Conservation (phyloP, 1,140 invertebrate genomes). For the Anoplophora glabripennis region DNA sequence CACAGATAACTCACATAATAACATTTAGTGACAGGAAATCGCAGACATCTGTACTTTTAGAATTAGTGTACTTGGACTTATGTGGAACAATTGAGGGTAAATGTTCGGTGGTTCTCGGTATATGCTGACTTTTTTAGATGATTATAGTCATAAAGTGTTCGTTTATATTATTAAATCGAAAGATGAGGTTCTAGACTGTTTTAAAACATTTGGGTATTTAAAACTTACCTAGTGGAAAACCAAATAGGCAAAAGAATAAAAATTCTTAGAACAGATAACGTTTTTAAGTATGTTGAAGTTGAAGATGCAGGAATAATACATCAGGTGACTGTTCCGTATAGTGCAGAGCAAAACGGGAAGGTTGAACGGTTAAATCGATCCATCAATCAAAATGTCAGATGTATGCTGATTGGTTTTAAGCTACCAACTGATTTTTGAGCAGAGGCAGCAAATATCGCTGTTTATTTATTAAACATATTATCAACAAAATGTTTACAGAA, state of each 20-base stretch:
- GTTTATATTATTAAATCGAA: constrained; percentile 48
- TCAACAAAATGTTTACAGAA: background rate
- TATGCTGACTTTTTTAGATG: constrained; percentile 46
- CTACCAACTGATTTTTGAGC: constrained; percentile 26
- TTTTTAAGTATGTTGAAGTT: constrained; percentile 41
- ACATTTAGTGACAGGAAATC: constrained; percentile 19
- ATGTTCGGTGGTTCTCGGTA: constrained; percentile 41
- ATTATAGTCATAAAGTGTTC: constrained; percentile 38
- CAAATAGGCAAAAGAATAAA: constrained; percentile 39
- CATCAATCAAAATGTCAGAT: constrained; percentile 30
- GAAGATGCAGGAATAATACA: constrained; percentile 19
- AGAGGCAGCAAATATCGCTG: constrained; percentile 26
- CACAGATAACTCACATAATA: no score
- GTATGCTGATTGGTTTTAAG: constrained; percentile 25
- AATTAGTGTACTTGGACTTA: constrained; percentile 47
- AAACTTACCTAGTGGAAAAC: constrained; percentile 35
- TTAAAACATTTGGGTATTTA: constrained; percentile 39
- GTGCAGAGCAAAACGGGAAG: constrained; percentile 46
- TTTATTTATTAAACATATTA: background rate
- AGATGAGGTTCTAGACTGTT: constrained; percentile 41
- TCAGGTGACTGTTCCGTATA: constrained; percentile 33
- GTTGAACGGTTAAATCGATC: constrained; percentile 34
- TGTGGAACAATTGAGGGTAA: constrained; percentile 44
- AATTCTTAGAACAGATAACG: constrained; percentile 43
- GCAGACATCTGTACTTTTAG: constrained; percentile 34